Evolutionary conservation across 2,888 invertebrate genomes (phyloP).

Genomic region (Sclerodermus sp.): DNA sequence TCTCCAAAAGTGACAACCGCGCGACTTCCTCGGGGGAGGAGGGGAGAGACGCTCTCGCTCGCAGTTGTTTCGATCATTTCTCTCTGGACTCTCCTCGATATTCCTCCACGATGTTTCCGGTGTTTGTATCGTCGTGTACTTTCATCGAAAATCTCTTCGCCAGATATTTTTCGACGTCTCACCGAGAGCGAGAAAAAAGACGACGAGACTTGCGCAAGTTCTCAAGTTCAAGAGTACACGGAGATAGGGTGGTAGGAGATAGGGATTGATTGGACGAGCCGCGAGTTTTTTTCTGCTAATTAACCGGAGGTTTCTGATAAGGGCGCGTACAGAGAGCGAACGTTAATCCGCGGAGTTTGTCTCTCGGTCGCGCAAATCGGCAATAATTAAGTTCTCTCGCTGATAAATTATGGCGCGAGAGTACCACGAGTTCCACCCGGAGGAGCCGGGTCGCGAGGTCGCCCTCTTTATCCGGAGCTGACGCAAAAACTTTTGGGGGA

Average conservation of each 20-base stretch:
- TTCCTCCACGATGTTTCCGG: too few species aligned
- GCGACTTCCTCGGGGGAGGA: too few species aligned
- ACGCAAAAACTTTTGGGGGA: slow-evolving; percentile 5
- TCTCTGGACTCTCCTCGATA: too few species aligned
- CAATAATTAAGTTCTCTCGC: slow-evolving; percentile 7
- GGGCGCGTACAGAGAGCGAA: not conserved
- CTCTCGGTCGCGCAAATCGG: not conserved
- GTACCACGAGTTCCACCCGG: not conserved
- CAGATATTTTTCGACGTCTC: too few species aligned
- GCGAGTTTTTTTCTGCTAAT: not conserved
- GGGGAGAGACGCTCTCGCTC: too few species aligned
- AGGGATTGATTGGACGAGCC: too few species aligned
- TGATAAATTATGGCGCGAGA: not conserved
- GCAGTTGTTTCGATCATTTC: too few species aligned
- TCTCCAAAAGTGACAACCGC: too few species aligned
- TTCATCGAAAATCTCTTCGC: too few species aligned
- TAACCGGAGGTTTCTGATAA: slow-evolving; percentile 8
- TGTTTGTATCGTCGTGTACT: too few species aligned
- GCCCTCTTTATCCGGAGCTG: slow-evolving; percentile 11
- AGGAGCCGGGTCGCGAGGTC: slow-evolving; percentile 16
- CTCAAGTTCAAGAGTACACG: slow-evolving; percentile 9
- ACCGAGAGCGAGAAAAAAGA: too few species aligned
- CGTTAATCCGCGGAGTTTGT: not conserved
- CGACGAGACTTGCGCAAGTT: slow-evolving; percentile 13
- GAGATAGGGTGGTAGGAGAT: too few species aligned